Evolutionary conservation across 2,888 invertebrate genomes (phyloP).

Genomic region (Cremastinae sp.): DNA sequence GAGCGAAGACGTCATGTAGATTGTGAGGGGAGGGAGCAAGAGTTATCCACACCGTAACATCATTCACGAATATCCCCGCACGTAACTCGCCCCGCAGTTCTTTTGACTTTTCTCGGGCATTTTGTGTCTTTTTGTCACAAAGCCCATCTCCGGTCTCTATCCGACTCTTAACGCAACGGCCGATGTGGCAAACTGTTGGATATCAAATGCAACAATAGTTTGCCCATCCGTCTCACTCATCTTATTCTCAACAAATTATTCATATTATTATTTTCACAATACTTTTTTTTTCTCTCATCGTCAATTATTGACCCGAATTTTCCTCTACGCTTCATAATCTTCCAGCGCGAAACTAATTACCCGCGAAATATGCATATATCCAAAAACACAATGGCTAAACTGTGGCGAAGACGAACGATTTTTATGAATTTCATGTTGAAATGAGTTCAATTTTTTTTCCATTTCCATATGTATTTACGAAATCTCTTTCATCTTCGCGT

Average conservation of each 20-base stretch:
- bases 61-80: constrained; percentile 68
- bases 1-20: constrained; percentile 76
- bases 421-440: no score
- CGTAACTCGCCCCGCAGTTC: constrained; percentile 67
- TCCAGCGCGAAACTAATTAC: no score
- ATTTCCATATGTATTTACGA: no score
- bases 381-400: no score
- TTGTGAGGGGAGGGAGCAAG: constrained; percentile 64
- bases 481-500: no score
- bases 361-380: no score
- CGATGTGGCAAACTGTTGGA: constrained; percentile 79
- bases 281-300: constrained; percentile 19
- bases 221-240: constrained; percentile 70
- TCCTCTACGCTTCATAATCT: no score
- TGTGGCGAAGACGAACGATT: no score
- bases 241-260: constrained; percentile 48
- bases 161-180: constrained; percentile 70
- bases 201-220: constrained; percentile 79
- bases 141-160: constrained; percentile 69
- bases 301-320: constrained; percentile 6
- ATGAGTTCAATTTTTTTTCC: no score
- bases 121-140: constrained; percentile 48
- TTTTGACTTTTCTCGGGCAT: constrained; percentile 66
- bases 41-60: constrained; percentile 74
- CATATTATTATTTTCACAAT: constrained; percentile 9